Base-by-base conservation (phyloP, 1,140 invertebrate species). In the Drosophila ogumai region DNA sequence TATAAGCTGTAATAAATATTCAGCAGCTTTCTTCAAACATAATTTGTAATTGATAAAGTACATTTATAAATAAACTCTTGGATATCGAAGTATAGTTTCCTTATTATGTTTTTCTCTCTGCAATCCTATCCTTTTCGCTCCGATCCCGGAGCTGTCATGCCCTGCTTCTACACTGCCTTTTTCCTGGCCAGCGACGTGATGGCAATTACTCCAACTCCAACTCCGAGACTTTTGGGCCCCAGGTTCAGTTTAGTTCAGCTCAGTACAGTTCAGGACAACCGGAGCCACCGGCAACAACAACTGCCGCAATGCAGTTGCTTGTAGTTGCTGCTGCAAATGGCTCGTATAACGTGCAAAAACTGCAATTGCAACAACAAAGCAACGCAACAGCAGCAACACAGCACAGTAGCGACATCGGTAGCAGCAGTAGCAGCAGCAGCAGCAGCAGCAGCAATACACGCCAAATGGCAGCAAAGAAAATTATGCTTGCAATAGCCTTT, bases 401-500 rank as follows among this genome's bases (percentile, higher is more conserved):
- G 22, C 22, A 50, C 17, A 36, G 61, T 13, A 34, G 54, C 54
- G 49, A 52, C 34, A 52, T 34, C 17, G 31, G 50, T 19, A 68
- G 47, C 58, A 81, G 22, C 52, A n/a, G n/a, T n/a, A n/a, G n/a
- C n/a, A 15, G 13, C 13, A 46, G 43, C 43, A 65, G 52, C 63
- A 82, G 50, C 43, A 76, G 46, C 67, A 78, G 54, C 59, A 60
- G 47, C 36, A 68, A 72, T 61, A 81, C 65, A 82, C 79, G 79
- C 50, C 54, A 82, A 60, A 77, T 77, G 69, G 64, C 41, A 75
- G 75, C 75, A 71, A 75, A 74, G 85, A 61, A 88, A 88, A 88
- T 88, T 88, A 88, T 88, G 85, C 84, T 90, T 75, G 85, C 84
- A 90, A 88, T 88, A 88, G 88, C 85, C 82, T 84, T 90, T 86